A percentile compares a stretch with the other conserved stretches of the same genome.
Conservation (phyloP, 2,113 vertebrate species). For the Coptodon rendalli region DNA sequence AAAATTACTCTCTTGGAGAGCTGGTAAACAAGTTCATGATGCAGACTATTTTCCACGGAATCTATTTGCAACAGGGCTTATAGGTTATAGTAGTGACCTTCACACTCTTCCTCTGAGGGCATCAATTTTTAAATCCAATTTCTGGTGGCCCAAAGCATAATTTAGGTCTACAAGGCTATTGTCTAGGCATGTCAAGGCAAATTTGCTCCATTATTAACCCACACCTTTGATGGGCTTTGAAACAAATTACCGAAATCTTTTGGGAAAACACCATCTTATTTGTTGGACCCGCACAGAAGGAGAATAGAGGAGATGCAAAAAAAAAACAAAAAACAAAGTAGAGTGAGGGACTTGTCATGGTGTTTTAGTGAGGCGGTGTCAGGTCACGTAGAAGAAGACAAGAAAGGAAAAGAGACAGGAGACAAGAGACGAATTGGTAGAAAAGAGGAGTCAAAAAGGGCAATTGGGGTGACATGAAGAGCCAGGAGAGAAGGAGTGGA, state of each 20-base stretch:
- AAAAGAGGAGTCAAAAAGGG: slow-evolving; percentile 20
- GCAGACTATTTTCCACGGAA: slow-evolving; percentile 8
- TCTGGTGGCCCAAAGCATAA: slow-evolving; percentile 22
- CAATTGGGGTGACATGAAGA: slow-evolving; percentile 48
- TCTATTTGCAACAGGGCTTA: background rate
- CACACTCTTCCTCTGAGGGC: slow-evolving; percentile 16
- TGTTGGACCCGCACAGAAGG: background rate
- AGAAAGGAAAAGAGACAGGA: background rate
- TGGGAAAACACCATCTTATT: background rate
- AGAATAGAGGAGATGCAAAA: background rate
- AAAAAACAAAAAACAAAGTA: background rate
- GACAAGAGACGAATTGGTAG: slow-evolving; percentile 10
- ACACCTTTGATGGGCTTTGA: slow-evolving; percentile 19
- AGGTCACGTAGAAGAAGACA: slow-evolving; percentile 36
- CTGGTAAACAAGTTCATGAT: slow-evolving; percentile 23
- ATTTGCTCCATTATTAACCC: slow-evolving; percentile 34
- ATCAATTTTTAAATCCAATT: slow-evolving; percentile 60
- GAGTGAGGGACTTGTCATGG: background rate
- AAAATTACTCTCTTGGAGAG: background rate
- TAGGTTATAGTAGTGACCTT: slow-evolving; percentile 40
- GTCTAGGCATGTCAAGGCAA: slow-evolving; percentile 16
- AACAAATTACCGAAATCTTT: background rate
- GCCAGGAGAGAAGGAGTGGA: slow-evolving; percentile 2
- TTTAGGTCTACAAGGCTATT: slow-evolving; percentile 21
- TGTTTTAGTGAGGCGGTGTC: slow-evolving; percentile 24